A percentile compares a stretch with the other conserved stretches of the same genome.
These are phyloP conservation scores for Scaptomyza tumidula DNA, from an alignment of 2,888 invertebrate genomes.

Conservation along the genomic window DNA sequence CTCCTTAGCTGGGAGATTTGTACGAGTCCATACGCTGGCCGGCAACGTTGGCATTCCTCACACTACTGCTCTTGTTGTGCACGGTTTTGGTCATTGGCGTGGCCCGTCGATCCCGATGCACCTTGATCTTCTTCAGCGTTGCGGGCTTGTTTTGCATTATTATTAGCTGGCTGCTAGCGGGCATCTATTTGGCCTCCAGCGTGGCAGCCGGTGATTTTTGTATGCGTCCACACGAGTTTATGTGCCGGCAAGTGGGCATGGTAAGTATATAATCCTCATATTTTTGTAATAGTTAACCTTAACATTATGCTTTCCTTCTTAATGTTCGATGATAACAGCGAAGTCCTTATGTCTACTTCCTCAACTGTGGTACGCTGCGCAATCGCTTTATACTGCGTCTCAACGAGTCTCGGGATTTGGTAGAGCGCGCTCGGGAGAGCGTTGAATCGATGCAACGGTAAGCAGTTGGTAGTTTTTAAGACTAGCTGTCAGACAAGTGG, in stretches of 20 bases:
- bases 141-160: slow-evolving; percentile 87
- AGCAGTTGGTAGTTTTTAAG: background rate
- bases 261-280: slow-evolving; percentile 67
- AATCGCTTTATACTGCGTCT: slow-evolving; percentile 84
- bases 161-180: slow-evolving; percentile 93
- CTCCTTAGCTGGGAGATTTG: slow-evolving; percentile 81
- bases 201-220: slow-evolving; percentile 95
- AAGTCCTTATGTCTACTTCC: slow-evolving; percentile 84
- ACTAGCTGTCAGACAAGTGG: too few relatives aligned
- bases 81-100: slow-evolving; percentile 85
- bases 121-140: slow-evolving; percentile 95
- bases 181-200: slow-evolving; percentile 92
- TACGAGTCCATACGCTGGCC: slow-evolving; percentile 85
- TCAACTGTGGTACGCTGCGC: slow-evolving; percentile 84
- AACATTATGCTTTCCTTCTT: background rate
- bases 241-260: slow-evolving; percentile 84
- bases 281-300: background rate
- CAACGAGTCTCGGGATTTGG: slow-evolving; percentile 84
- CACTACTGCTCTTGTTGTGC: slow-evolving; percentile 83
- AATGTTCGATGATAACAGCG: slow-evolving; percentile 68
- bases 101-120: slow-evolving; percentile 89
- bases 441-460: slow-evolving; percentile 83
- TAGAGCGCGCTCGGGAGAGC: slow-evolving; percentile 84
- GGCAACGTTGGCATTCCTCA: slow-evolving; percentile 84
- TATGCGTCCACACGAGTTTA: slow-evolving; percentile 89